Conservation (phyloP, 1,140 invertebrate species). For the Brachionus plicatilis region DNA sequence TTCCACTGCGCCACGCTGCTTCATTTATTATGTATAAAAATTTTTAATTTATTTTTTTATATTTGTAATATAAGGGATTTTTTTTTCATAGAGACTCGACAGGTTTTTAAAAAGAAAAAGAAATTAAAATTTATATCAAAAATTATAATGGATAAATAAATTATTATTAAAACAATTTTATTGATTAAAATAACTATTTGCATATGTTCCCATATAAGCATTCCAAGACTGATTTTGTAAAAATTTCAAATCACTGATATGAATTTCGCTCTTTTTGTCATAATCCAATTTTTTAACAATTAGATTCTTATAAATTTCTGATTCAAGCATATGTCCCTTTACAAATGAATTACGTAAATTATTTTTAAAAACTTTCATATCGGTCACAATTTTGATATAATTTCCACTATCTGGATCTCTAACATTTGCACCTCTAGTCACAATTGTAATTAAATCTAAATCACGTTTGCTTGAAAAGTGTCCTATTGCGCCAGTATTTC, state of each 20-base stretch:
- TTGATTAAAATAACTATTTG: neutral
- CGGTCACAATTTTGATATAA: neutral
- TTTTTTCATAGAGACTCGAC: too few relatives aligned
- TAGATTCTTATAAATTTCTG: neutral
- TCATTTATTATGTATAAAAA: neutral
- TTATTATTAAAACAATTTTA: neutral
- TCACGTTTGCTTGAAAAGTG: neutral
- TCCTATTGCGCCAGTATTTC: neutral
- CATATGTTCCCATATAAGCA: neutral
- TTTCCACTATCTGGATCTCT: neutral
- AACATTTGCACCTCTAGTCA: neutral
- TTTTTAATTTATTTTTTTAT: neutral
- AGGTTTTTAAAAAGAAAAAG: too few relatives aligned
- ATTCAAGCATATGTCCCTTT: neutral
- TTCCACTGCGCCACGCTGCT: constrained; percentile 96
- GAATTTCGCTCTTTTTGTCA: neutral
- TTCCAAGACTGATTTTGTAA: constrained; percentile 2
- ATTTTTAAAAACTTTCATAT: neutral
- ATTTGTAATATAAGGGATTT: neutral
- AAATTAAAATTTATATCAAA: neutral
- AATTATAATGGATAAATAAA: neutral
- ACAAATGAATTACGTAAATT: neutral
- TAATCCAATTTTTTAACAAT: neutral
- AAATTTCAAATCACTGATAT: neutral
- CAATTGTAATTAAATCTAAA: neutral